Evolutionary conservation across 2,888 invertebrate genomes (phyloP).

Genomic region (Oscheius sp.): DNA sequence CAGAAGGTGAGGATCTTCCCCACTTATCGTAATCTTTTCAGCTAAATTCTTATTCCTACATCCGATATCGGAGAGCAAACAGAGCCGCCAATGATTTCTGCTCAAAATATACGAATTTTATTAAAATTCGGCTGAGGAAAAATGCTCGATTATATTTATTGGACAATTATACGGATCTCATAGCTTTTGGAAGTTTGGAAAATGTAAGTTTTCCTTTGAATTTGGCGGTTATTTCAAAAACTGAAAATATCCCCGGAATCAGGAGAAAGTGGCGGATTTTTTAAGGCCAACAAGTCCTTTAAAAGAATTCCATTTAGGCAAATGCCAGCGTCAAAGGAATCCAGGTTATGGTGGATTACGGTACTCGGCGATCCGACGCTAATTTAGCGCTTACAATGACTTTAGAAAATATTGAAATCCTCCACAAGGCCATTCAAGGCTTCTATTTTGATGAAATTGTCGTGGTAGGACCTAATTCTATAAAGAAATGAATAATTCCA

Average conservation of each 20-base stretch:
- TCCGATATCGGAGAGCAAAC: background rate
- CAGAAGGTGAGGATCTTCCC: background rate
- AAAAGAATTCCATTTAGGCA: background rate
- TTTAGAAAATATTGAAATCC: background rate
- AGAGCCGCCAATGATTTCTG: background rate
- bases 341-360: background rate
- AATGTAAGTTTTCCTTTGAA: too few relatives aligned
- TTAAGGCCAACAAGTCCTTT: too few relatives aligned
- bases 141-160: background rate
- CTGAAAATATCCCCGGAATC: too few relatives aligned
- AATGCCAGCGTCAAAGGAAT: background rate
- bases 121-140: background rate
- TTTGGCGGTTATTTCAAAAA: too few relatives aligned
- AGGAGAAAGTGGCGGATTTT: too few relatives aligned
- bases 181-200: too few relatives aligned
- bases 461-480: background rate
- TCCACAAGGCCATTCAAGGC: background rate
- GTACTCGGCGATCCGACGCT: background rate
- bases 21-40: background rate
- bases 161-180: background rate
- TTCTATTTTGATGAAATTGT: background rate
- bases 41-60: background rate
- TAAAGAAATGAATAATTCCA: background rate
- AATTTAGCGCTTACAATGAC: background rate
- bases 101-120: background rate